These are phyloP conservation scores for Abramis brama DNA, from an alignment of 2,113 vertebrate genomes.

Conservation along the genomic window DNA sequence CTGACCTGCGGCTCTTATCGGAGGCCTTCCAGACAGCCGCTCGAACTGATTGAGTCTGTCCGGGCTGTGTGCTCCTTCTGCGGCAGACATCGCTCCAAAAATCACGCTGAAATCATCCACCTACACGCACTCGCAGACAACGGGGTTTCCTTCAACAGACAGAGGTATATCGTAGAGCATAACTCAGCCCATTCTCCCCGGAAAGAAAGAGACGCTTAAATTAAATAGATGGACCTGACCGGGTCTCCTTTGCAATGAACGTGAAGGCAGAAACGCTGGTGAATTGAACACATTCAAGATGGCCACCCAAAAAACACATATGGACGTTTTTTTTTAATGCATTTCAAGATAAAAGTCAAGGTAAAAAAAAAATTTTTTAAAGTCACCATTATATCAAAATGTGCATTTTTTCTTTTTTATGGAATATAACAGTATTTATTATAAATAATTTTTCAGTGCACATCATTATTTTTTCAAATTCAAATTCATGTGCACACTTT, in stretches of 20 bases:
- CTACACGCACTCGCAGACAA: conserved; percentile 51
- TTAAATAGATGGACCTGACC: conserved; percentile 21
- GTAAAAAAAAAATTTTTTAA: too few species aligned
- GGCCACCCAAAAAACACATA: conserved; percentile 12
- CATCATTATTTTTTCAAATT: too few species aligned
- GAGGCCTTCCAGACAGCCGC: conserved; percentile 84
- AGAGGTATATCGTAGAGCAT: conserved; percentile 58
- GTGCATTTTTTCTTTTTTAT: too few species aligned
- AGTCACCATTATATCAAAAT: too few species aligned
- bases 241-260: not conserved
- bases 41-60: conserved; percentile 83
- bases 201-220: conserved; percentile 56
- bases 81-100: conserved; percentile 70
- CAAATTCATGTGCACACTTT: too few species aligned
- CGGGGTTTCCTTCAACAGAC: conserved; percentile 53
- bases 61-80: conserved; percentile 62
- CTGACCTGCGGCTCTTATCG: conserved; percentile 83
- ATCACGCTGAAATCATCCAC: conserved; percentile 53
- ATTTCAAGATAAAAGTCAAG: conserved; percentile 53
- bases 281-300: conserved; percentile 13
- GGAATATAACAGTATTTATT: too few species aligned
- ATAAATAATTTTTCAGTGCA: too few species aligned
- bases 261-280: conserved; percentile 43
- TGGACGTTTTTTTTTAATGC: not conserved
- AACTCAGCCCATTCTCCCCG: conserved; percentile 56